These are phyloP conservation scores for Protonibea diacanthus DNA, from an alignment of 2,797 vertebrate species.

Conservation along the genomic window DNA sequence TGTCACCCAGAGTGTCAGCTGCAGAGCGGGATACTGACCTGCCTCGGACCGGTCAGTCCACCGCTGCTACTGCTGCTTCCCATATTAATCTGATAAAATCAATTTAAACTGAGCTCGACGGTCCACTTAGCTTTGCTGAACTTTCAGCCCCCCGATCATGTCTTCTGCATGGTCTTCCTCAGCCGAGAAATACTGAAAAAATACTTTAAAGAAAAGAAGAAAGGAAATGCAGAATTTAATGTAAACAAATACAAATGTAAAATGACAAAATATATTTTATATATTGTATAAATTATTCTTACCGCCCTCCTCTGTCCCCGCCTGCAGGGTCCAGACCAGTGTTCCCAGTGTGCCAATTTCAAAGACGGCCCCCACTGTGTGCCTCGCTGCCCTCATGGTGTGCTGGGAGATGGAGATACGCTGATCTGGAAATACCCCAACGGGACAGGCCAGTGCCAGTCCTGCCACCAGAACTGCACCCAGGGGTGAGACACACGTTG, in stretches of 20 bases:
- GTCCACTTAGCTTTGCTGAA: too few species aligned
- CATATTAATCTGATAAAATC: too few species aligned
- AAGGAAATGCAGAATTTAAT: too few species aligned
- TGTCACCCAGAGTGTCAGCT: conserved; percentile 91
- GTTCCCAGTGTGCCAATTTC: conserved; percentile 87
- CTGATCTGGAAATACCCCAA: conserved; percentile 91
- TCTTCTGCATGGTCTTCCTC: too few species aligned
- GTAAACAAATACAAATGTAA: too few species aligned
- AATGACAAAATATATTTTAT: too few species aligned
- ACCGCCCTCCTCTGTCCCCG: fast-evolving
- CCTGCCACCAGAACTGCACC: conserved; percentile 92
- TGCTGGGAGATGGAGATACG: conserved; percentile 85
- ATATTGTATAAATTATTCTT: background rate
- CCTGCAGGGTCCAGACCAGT: conserved; percentile 88
- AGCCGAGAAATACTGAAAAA: too few species aligned
- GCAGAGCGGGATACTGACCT: conserved; percentile 78
- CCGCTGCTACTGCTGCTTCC: background rate
- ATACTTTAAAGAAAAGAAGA: too few species aligned
- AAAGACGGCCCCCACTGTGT: conserved; percentile 91
- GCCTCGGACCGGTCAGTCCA: conserved; percentile 85
- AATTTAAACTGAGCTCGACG: too few species aligned
- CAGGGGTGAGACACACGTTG: conserved; percentile 85
- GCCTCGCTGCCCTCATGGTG: conserved; percentile 85
- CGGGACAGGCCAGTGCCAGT: conserved; percentile 81
- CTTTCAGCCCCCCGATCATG: too few species aligned